Conservation (phyloP, 2,797 vertebrate species). For the Lutjanus argentimaculatus region DNA sequence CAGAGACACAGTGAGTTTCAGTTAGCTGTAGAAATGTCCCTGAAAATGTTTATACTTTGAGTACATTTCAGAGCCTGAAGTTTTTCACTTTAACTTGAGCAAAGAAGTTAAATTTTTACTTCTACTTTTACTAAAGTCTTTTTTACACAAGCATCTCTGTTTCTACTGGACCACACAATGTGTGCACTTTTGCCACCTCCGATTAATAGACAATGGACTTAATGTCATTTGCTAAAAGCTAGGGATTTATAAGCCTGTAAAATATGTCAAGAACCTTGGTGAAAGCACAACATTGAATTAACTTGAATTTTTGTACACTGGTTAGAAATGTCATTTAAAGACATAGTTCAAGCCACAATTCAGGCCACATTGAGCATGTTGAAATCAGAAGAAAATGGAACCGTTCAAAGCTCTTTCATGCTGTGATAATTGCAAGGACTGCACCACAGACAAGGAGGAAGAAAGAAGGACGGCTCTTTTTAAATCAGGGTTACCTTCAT, state of each 20-base stretch:
- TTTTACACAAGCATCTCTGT: too few species aligned
- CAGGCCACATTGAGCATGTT: background rate
- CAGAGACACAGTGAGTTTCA: too few species aligned
- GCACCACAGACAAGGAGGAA: background rate
- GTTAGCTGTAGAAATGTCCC: too few species aligned
- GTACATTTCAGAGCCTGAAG: too few species aligned
- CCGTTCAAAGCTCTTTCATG: background rate
- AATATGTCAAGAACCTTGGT: background rate
- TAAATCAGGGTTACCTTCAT: constrained; percentile 14
- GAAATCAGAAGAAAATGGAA: background rate
- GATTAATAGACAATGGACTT: background rate
- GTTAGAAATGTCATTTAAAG: background rate
- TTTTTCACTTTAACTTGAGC: too few species aligned
- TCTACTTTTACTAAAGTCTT: too few species aligned
- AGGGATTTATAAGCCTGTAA: background rate
- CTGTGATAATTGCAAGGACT: constrained; percentile 1
- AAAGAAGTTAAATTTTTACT: too few species aligned
- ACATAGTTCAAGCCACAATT: background rate
- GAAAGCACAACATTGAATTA: background rate
- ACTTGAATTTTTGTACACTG: background rate
- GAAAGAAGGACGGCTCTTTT: background rate
- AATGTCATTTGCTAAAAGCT: background rate
- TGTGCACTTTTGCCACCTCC: too few species aligned
- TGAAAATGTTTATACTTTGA: background rate
- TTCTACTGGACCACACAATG: too few species aligned